Base-by-base conservation (phyloP, 1,140 invertebrate species). In the Rhopalosiphum maidis region DNA sequence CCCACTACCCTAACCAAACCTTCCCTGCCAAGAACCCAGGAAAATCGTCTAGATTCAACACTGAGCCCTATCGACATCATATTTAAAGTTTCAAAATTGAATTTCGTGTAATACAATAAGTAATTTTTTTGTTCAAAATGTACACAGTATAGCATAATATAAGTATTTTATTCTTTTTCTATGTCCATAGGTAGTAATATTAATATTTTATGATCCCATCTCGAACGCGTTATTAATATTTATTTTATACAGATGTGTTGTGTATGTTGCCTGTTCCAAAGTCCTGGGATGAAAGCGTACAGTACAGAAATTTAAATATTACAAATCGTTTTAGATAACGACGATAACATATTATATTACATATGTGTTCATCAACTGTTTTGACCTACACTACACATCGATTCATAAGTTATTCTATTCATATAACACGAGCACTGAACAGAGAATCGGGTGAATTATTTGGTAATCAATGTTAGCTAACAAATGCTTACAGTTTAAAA, bases 311-410 rank as follows among this genome's bases (percentile, higher is more conserved):
- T 86, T 86, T 41, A 86, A 86, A 41, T 43, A 43, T 41, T 86
- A 86, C 37, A 86, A 86, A 86, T 41, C 83, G 60, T 77, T 77
- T 77, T 77, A 77, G 83, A 86, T 51, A 88, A 48, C 86, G n/a
- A n/a, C n/a, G 83, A 86, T 51, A 88, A 48, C 86, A n/a, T 51
- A 48, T 48, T 48, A 22, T n/a, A 51, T 48, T 48, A 18, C 86
- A 46, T n/a, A 1, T 86, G 41, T 86, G 83, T 35, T 51, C 21
- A 30, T 88, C n/a, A 88, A 51, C 43, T 88, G 86, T 88, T 35
- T 88, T 88, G 86, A 88, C 86, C 86, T 88, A 88, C 46, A 35
- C 48, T 51, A 51, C 46, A 88, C n/a, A 88, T 51, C 15, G 30
- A 41, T 85, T 86, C 41, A 43, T 86, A 46, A 86, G 3, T 86